phyloP scores from a whole-genome alignment of 35 echinoderm and acorn worm genomes.

The Chiridota heheva region DNA sequence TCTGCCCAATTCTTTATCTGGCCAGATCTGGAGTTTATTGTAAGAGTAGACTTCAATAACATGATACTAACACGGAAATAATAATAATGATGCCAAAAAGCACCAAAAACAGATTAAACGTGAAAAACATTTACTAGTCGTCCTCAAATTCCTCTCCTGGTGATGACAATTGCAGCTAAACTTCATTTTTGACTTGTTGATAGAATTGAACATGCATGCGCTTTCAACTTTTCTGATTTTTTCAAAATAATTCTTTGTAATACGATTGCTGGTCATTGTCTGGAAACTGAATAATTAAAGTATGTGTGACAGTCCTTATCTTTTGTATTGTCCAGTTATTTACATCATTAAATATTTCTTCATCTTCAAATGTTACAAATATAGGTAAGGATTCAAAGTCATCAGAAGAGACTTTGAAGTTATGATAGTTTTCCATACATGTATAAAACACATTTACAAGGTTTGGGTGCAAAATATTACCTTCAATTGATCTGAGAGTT shows the following conservation, averaged over 20 bases:
- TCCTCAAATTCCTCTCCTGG: neutral
- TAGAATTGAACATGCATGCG: neutral
- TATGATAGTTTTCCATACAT: conserved; percentile 2
- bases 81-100: no score
- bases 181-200: conserved; percentile 5
- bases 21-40: neutral
- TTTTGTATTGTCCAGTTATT: neutral
- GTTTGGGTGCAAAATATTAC: neutral
- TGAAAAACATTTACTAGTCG: neutral
- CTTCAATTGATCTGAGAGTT: neutral
- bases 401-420: neutral
- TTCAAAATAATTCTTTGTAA: neutral
- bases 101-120: no score
- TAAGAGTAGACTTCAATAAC: no score
- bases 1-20: conserved; percentile 1
- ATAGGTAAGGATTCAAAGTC: neutral
- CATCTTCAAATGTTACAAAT: neutral
- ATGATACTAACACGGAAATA: no score
- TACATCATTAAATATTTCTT: neutral
- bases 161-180: neutral
- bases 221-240: neutral
- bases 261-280: neutral
- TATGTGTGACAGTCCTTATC: neutral
- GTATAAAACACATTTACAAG: neutral
- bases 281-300: neutral